A percentile compares a stretch with the other conserved stretches of the same genome.
phyloP scores from a whole-genome alignment of 2,888 invertebrate genomes.

The Brachyopa scutellaris region DNA sequence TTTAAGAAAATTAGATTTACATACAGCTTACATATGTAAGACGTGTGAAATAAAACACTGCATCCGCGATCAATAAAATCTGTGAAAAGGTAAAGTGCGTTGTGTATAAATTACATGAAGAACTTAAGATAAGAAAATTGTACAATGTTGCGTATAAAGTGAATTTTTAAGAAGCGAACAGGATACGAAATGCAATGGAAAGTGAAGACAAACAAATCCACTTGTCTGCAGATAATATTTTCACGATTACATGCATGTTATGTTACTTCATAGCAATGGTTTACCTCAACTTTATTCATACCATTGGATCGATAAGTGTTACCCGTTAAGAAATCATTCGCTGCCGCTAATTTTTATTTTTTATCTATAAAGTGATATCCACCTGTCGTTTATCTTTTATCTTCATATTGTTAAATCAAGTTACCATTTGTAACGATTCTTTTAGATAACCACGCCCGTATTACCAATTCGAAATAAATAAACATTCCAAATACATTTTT shows the following conservation, averaged over 20 bases:
- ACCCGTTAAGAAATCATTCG: not conserved
- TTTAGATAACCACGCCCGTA: slow-evolving; percentile 60
- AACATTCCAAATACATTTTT: slow-evolving; percentile 27
- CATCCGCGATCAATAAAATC: slow-evolving; percentile 68
- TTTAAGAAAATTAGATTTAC: not conserved
- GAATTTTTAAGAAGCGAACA: not conserved
- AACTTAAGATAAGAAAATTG: not conserved
- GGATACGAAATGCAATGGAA: not conserved
- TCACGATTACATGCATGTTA: too few species aligned
- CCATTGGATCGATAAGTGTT: slow-evolving; percentile 8
- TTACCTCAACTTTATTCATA: not conserved
- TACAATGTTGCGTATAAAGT: not conserved
- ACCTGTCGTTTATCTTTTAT: slow-evolving; percentile 6
- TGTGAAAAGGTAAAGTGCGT: slow-evolving; percentile 50
- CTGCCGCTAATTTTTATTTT: not conserved
- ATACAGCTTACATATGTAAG: slow-evolving; percentile 4
- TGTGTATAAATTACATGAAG: slow-evolving; percentile 31
- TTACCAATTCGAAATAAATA: slow-evolving; percentile 44
- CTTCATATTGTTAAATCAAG: too few species aligned
- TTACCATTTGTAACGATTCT: not conserved
- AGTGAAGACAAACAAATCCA: slow-evolving; percentile 32
- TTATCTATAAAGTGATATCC: slow-evolving; percentile 9
- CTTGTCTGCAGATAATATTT: slow-evolving; percentile 29
- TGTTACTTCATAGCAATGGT: not conserved
- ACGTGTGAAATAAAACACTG: slow-evolving; percentile 19